Conservation (phyloP, 2,113 vertebrate species). For the Lophius piscatorius region DNA sequence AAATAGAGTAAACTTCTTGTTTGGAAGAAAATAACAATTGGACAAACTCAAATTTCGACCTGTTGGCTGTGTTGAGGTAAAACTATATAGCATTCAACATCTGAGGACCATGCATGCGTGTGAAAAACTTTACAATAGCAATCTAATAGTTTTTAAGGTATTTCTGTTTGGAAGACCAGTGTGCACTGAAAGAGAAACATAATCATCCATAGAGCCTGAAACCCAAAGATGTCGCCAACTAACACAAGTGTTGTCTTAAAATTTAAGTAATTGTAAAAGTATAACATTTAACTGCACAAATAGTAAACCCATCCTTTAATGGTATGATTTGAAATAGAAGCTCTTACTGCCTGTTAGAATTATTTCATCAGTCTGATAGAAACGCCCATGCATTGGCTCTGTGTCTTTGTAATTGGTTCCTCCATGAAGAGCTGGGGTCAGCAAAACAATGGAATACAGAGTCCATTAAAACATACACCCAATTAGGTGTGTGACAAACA, state of each 20-base stretch:
- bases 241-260: too few relatives aligned
- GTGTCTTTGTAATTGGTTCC: conserved; percentile 65
- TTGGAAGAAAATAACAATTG: too few relatives aligned
- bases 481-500: conserved; percentile 75
- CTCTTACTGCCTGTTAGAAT: conserved; percentile 3
- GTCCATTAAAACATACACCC: conserved; percentile 70
- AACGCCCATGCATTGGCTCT: conserved; percentile 2
- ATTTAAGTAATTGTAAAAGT: too few relatives aligned
- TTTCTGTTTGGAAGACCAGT: too few relatives aligned
- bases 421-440: conserved; percentile 58
- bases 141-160: too few relatives aligned
- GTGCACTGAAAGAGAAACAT: too few relatives aligned
- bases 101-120: background rate
- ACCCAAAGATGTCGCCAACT: too few relatives aligned
- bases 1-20: too few relatives aligned
- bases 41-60: background rate
- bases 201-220: too few relatives aligned
- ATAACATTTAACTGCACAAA: background rate
- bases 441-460: conserved; percentile 60
- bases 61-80: background rate
- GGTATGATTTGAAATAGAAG: conserved; percentile 28
- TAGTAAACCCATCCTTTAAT: conserved; percentile 6
- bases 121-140: background rate
- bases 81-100: too few relatives aligned
- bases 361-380: background rate